Evolutionary conservation across 2,797 vertebrate species (phyloP), one percentile per base, ranked within the genome.

Genomic region (Lates japonicus): DNA sequence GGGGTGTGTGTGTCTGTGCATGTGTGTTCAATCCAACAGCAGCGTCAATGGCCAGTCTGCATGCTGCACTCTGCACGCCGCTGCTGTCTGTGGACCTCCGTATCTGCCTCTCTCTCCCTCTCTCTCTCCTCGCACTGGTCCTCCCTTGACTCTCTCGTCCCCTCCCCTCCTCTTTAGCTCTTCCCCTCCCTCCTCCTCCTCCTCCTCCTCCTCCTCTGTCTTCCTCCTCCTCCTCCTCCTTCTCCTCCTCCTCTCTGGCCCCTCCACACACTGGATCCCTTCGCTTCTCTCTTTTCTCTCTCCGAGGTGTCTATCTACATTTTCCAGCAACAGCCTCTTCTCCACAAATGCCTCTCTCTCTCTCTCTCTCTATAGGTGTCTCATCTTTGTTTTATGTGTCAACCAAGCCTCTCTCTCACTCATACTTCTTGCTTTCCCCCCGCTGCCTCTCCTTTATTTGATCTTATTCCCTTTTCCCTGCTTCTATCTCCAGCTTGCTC

Each of bases 371-470:
- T 76, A 19, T 66, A 73, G 66, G 76, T 81, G 75, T 84, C 85
- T 89, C 90, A 83, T 91, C 85, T 88, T 88, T 89, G 86, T 88
- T 88, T 90, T 82, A 77, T 83, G 85, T 91, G 90, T 90, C 85
- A 90, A 74, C 76, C 67, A n/a, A 76, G 72, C 70, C 69, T 81
- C 78, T 73, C 67, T 74, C 60, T 60, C 52, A 44, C 39, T 57
- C 74, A 52, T 69, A 33, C 70, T 74, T 73, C 65, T 60, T 35
- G 22, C 48, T 81, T 68, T 73, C 54, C 59, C 81, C 81, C 62
- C 7, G 11, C 81, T 79, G 62, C 76, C 81, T 87, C 69, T 84
- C 42, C 42, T 83, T 75, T 70, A 87, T 90, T 91, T 85, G 80
- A 90, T 91, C 80, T 80, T 78, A 72, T 83, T 85, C 81, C 70